Conservation (phyloP, 1,140 invertebrate genomes). For the Chlorops oryzae region DNA sequence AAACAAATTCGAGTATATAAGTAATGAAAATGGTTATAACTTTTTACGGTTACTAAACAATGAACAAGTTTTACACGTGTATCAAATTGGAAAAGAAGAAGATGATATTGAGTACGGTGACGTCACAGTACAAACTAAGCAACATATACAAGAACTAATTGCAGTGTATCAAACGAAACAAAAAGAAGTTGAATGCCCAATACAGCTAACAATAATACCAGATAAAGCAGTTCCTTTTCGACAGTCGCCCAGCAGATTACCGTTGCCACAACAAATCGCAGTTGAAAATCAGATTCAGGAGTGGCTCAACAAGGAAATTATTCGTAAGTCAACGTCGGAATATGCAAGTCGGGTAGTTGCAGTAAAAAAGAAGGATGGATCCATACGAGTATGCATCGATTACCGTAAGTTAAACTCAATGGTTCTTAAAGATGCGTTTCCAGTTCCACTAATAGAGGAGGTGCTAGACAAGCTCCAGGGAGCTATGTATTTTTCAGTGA, state of each 20-base stretch:
- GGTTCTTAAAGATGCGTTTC: slow-evolving; percentile 6
- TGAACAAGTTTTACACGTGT: too few species aligned
- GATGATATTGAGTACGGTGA: too few species aligned
- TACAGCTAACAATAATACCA: neutral
- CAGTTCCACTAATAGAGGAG: neutral
- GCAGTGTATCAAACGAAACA: too few species aligned
- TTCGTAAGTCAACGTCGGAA: neutral
- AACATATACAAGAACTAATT: too few species aligned
- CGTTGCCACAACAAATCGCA: neutral
- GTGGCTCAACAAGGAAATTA: neutral
- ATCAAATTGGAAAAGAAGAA: too few species aligned
- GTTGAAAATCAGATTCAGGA: neutral
- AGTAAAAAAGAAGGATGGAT: slow-evolving; percentile 2
- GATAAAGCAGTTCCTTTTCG: neutral
- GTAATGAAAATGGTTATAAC: too few species aligned
- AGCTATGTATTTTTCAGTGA: neutral
- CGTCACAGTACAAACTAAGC: too few species aligned
- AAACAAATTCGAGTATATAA: too few species aligned
- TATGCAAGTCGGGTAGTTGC: neutral
- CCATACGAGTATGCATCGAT: slow-evolving; percentile 1
- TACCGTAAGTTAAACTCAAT: slow-evolving; percentile 1
- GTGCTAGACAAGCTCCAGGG: neutral
- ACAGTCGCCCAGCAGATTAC: neutral
- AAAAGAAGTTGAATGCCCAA: neutral
- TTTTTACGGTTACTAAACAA: too few species aligned